A percentile compares a stretch with the other conserved stretches of the same genome.
Conservation (phyloP, 2,797 vertebrate species). For the Hylomyscus alleni region DNA sequence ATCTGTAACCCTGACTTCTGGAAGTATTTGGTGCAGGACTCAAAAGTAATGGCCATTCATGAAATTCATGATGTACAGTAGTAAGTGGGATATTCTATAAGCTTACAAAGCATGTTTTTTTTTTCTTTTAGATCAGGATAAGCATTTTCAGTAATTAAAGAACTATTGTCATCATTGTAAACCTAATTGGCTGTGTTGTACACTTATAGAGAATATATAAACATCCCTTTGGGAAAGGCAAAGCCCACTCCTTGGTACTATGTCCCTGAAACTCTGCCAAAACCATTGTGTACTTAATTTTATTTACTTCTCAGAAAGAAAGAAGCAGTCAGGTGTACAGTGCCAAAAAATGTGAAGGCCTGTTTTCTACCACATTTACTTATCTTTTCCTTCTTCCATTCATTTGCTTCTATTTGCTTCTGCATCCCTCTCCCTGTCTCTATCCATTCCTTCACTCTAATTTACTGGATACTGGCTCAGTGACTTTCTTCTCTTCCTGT, state of each 20-base stretch:
- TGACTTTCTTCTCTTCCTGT: neutral
- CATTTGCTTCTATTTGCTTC: neutral
- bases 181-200: constrained; percentile 22
- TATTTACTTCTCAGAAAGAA: constrained; percentile 55
- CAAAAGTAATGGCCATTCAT: constrained; percentile 41
- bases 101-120: neutral
- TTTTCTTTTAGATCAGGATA: constrained; percentile 18
- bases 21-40: neutral
- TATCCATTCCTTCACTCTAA: neutral
- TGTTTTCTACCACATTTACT: neutral
- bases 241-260: neutral
- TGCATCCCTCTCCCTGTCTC: neutral
- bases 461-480: neutral
- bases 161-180: constrained; percentile 25
- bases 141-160: constrained; percentile 38
- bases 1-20: neutral
- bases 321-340: neutral
- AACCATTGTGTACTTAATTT: constrained; percentile 55
- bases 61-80: neutral
- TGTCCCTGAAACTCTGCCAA: constrained; percentile 54
- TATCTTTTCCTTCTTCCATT: neutral
- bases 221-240: constrained; percentile 7
- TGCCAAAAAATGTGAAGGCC: neutral
- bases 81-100: neutral
- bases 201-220: neutral